These are phyloP conservation scores for Cataglyphis livida DNA, from an alignment of 2,888 invertebrate genomes.

Conservation along the genomic window DNA sequence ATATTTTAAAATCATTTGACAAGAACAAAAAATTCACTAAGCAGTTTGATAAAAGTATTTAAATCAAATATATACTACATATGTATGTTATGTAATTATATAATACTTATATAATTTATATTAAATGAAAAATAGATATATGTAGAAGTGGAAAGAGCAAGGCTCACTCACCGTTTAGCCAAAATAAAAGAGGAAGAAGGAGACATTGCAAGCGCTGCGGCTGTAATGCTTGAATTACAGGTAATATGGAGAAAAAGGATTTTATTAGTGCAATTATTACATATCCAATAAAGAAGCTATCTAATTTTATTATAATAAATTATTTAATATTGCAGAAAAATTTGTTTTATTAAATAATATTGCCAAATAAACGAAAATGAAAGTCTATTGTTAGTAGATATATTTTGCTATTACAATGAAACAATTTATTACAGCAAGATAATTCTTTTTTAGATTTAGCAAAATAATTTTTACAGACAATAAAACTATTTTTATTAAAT, in stretches of 20 bases:
- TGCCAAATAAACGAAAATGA: background rate
- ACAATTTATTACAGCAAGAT: background rate
- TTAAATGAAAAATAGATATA: slow-evolving; percentile 91
- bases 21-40: background rate
- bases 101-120: background rate
- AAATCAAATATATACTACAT: background rate
- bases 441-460: background rate
- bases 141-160: slow-evolving; percentile 99
- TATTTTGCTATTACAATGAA: too few relatives aligned
- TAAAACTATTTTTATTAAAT: background rate
- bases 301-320: background rate
- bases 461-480: background rate
- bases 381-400: too few relatives aligned
- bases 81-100: background rate
- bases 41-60: background rate
- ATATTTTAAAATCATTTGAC: background rate
- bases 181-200: slow-evolving; percentile 94
- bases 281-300: background rate
- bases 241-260: slow-evolving; percentile 83
- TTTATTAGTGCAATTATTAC: background rate
- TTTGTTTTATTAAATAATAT: background rate
- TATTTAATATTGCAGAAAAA: background rate
- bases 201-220: slow-evolving; percentile 95
- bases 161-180: slow-evolving; percentile 96
- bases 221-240: slow-evolving; percentile 98